phyloP scores from a whole-genome alignment of 2,888 invertebrate species.

The Spialia ferax region DNA sequence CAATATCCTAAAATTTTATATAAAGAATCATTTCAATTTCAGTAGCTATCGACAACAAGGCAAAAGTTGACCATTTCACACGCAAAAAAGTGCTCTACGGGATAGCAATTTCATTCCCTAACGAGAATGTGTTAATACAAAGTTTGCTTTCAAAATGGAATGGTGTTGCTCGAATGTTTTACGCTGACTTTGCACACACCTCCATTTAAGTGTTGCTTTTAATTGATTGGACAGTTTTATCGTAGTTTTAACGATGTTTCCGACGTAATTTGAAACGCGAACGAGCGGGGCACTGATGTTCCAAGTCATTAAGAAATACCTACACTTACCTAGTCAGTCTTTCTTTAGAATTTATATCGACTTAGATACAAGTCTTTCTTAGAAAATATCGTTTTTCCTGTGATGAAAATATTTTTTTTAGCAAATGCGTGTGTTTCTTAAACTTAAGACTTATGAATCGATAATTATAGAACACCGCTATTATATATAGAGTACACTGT shows the following conservation, averaged over 20 bases:
- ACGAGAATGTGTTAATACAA: constrained; percentile 40
- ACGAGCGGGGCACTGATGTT: neutral
- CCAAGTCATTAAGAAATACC: constrained; percentile 1
- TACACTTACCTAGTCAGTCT: too few relatives aligned
- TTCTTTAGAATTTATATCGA: neutral
- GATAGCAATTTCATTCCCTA: constrained; percentile 17
- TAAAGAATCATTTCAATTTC: neutral
- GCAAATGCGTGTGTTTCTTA: too few relatives aligned
- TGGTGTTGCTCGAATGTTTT: constrained; percentile 36
- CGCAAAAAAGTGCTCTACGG: constrained; percentile 1
- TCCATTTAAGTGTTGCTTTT: constrained; percentile 27
- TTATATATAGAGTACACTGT: too few relatives aligned
- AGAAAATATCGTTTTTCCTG: too few relatives aligned
- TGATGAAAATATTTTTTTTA: too few relatives aligned
- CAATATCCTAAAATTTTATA: neutral
- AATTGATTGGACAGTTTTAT: constrained; percentile 38
- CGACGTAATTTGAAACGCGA: constrained; percentile 9
- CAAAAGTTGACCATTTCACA: neutral
- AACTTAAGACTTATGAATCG: too few relatives aligned
- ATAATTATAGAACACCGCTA: too few relatives aligned
- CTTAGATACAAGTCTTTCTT: too few relatives aligned
- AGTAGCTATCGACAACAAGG: neutral
- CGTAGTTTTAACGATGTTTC: constrained; percentile 34
- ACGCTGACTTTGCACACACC: constrained; percentile 27
- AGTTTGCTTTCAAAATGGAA: constrained; percentile 46